Conservation (phyloP, 2,888 invertebrate genomes). For the Philereme transversata region DNA sequence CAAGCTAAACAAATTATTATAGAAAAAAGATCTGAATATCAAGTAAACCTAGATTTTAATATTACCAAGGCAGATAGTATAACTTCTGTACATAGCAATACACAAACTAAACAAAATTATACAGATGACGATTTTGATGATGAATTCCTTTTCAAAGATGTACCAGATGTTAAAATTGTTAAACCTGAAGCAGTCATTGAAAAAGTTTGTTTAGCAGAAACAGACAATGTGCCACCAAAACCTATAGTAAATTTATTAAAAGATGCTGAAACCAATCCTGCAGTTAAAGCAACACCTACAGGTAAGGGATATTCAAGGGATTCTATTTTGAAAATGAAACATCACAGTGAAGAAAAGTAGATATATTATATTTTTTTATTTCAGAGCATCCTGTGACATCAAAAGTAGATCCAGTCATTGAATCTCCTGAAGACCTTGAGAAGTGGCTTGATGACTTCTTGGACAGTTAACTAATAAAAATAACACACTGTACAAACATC, state of each 20-base stretch:
- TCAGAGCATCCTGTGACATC: conserved; percentile 32
- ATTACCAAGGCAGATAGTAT: conserved; percentile 23
- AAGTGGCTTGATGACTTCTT: conserved; percentile 81
- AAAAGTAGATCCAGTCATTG: conserved; percentile 58
- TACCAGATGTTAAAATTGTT: conserved; percentile 19
- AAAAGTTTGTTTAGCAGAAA: conserved; percentile 9
- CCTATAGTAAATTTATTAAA: conserved; percentile 1
- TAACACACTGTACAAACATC: too few relatives aligned
- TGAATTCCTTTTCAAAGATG: conserved; percentile 24
- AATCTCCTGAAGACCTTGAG: conserved; percentile 77
- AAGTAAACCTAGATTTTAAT: conserved; percentile 33
- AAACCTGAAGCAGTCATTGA: conserved; percentile 14
- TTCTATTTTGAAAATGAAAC: conserved; percentile 4
- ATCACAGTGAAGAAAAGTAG: conserved; percentile 21
- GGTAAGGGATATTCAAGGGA: conserved; percentile 19
- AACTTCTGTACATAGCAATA: conserved; percentile 15
- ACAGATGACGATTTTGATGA: conserved; percentile 22
- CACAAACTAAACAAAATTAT: conserved; percentile 11
- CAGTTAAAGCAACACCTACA: conserved; percentile 6
- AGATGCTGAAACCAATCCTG: neutral
- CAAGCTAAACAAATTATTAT: conserved; percentile 21
- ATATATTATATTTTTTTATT: conserved; percentile 30
- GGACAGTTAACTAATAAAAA: conserved; percentile 57
- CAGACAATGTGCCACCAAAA: neutral
- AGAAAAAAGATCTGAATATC: conserved; percentile 28